Percentiles rank a stretch among this genome's conserved stretches.
phyloP scores from a whole-genome alignment of 2,113 vertebrate species.

The Eudyptes chrysolophus region DNA sequence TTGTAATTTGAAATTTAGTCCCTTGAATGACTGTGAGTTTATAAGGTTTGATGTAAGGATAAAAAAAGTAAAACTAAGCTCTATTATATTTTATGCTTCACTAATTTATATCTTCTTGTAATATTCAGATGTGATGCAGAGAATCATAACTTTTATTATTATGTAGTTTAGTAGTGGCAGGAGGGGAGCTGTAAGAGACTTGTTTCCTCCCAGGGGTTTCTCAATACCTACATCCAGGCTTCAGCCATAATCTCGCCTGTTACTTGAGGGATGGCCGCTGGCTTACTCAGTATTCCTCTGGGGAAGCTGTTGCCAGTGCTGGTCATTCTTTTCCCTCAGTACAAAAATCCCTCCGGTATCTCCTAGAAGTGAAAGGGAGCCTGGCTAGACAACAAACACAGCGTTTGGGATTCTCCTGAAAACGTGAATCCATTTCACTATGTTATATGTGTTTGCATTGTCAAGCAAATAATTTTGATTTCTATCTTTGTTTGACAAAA shows the following conservation, averaged over 20 bases:
- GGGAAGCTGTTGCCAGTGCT: not conserved
- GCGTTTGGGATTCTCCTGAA: not conserved
- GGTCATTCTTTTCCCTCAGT: not conserved
- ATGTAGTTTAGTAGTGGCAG: not conserved
- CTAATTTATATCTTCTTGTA: constrained; percentile 15
- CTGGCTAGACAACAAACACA: not conserved
- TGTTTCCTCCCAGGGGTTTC: not conserved
- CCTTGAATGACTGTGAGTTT: not conserved
- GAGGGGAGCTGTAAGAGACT: not conserved
- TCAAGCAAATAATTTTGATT: not conserved
- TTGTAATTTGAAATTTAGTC: not conserved
- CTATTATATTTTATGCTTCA: constrained; percentile 7
- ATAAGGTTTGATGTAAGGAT: not conserved
- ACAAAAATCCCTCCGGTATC: not conserved
- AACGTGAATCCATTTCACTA: not conserved
- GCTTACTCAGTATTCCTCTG: not conserved
- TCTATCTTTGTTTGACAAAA: not conserved
- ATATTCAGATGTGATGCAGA: not conserved
- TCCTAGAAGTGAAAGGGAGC: not conserved
- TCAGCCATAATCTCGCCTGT: not conserved
- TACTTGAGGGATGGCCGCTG: not conserved
- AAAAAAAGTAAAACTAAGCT: not conserved
- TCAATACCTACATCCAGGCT: not conserved
- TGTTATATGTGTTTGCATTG: not conserved
- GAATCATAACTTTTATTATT: not conserved